A percentile compares a stretch with the other conserved stretches of the same genome.
Evolutionary conservation across 2,888 invertebrate species (phyloP).

Genomic region (Pimpla rufipes): DNA sequence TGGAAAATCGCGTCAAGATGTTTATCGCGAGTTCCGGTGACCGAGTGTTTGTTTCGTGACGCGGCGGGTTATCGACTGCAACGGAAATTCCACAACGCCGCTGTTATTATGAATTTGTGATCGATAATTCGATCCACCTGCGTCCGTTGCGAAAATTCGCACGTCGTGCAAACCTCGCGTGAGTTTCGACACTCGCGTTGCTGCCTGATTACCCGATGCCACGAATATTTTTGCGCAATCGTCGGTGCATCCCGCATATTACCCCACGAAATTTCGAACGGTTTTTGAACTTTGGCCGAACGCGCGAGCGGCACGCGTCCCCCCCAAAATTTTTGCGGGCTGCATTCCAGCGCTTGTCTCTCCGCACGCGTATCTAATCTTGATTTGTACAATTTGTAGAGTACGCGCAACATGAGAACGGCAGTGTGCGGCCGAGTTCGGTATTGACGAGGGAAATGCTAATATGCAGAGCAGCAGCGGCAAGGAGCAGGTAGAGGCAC

Average conservation of each 20-base stretch:
- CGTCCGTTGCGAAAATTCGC: constrained; percentile 25
- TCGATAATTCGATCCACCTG: constrained; percentile 44
- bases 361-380: constrained; percentile 49
- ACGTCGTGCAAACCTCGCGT: constrained; percentile 9
- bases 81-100: constrained; percentile 32
- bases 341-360: constrained; percentile 1
- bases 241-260: not conserved
- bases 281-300: constrained; percentile 40
- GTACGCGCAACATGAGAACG: constrained; percentile 33
- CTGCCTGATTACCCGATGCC: not conserved
- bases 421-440: constrained; percentile 1
- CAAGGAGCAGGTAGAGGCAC: constrained; percentile 73
- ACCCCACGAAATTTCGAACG: not conserved
- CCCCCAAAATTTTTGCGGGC: not conserved
- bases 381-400: constrained; percentile 50
- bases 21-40: not conserved
- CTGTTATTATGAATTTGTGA: constrained; percentile 49
- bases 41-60: constrained; percentile 12
- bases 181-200: constrained; percentile 23
- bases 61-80: constrained; percentile 47
- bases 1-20: constrained; percentile 39
- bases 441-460: constrained; percentile 34
- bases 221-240: not conserved
- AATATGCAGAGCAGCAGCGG: constrained; percentile 77
- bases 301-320: constrained; percentile 21